Evolutionary conservation across 2,888 invertebrate species (phyloP), one percentile per base, ranked within the genome.

Genomic region (Orthosia cruda): DNA sequence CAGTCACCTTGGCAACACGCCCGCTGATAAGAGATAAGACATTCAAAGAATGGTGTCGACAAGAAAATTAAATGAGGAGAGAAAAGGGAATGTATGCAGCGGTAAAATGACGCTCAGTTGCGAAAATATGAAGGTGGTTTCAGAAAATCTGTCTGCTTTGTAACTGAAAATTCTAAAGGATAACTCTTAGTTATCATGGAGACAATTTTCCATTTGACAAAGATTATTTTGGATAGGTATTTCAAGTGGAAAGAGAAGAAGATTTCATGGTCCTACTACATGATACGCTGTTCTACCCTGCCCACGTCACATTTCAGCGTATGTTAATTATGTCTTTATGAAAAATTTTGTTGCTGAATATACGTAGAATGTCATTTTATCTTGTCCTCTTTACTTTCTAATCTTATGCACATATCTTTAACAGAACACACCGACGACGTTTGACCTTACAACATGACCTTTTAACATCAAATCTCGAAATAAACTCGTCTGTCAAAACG

Each of bases 1-100:
- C 65, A 84, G 82, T 76, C 66, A 82, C 65, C 76, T 68, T 82
- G 82, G 84, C 82, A 66, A 52, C 23, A 50, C 54, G 76, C 81
- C 65, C 57, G 58, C 59, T 59, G 82, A 82, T 82, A 82, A 74
- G 55, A 40, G 40, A 40, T 9, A 40, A 40, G 40, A 15, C 52
- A 71, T 58, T 58, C 61, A 58, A 81, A 81, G 71, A 82, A 84
- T 58, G 55, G 75, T n/a, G 67, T 32, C 4, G 57, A 83, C 69
- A 67, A 20, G 71, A 76, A 84, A 81, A 72, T 76, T 20, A 63
- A 76, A 76, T 76, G 76, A 59, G 63, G 11, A 4, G 0, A 57
- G 75, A 71, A 75, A 75, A 70, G 52, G 9, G n/a, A 55, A 61
- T 83, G 49, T 78, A 57, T 78, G 73, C 65, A 62, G 50, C 52